phyloP scores from a whole-genome alignment of 2,888 invertebrate genomes.

The Campaea margaritaria region DNA sequence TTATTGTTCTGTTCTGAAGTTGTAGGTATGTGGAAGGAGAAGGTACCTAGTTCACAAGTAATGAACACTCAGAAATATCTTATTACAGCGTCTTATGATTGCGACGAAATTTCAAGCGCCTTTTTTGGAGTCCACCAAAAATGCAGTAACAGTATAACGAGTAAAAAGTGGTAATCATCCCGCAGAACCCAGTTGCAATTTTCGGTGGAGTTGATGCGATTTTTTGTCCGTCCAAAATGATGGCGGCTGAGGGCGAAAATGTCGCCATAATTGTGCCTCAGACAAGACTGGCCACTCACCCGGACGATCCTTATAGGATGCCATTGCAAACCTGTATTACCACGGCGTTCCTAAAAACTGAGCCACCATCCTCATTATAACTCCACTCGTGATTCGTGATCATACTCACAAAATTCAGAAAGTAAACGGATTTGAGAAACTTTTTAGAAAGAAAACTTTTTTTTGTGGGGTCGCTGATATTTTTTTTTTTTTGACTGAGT shows the following conservation, averaged over 20 bases:
- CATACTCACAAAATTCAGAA: conserved; percentile 18
- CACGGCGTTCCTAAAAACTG: conserved; percentile 23
- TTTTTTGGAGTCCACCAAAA: conserved; percentile 51
- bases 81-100: conserved; percentile 34
- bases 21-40: background rate
- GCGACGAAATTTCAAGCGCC: conserved; percentile 45
- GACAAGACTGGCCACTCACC: conserved; percentile 51
- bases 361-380: conserved; percentile 21
- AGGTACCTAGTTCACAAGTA: background rate
- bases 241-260: conserved; percentile 47
- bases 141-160: conserved; percentile 62
- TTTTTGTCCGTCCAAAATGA: conserved; percentile 58
- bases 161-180: conserved; percentile 74
- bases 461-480: conserved; percentile 11
- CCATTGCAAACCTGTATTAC: conserved; percentile 18
- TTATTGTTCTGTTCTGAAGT: too few relatives aligned
- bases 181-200: conserved; percentile 69
- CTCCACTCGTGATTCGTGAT: conserved; percentile 15
- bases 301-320: conserved; percentile 7
- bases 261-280: conserved; percentile 56
- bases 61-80: background rate
- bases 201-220: conserved; percentile 61
- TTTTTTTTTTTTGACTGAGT: too few relatives aligned
- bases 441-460: conserved; percentile 18
- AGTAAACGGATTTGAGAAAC: conserved; percentile 17